Evolutionary conservation across 2,113 vertebrate genomes (phyloP).

Genomic region (Thryonomys swinderianus): DNA sequence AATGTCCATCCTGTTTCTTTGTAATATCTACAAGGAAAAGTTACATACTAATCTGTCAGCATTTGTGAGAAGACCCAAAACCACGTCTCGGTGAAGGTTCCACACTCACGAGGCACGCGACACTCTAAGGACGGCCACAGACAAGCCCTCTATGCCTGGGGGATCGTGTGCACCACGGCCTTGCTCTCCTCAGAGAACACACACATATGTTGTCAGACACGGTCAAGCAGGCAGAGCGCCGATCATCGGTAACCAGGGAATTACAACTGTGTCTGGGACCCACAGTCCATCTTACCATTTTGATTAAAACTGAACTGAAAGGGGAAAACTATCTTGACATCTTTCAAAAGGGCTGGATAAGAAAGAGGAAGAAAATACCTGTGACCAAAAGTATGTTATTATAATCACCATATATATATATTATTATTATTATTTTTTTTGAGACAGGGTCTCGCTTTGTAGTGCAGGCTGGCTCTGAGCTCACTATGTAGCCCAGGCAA

Average conservation of each 20-base stretch:
- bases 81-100: constrained; percentile 74
- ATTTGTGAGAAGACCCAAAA: constrained; percentile 75
- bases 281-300: constrained; percentile 48
- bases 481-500: too few relatives aligned
- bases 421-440: too few relatives aligned
- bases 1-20: constrained; percentile 96
- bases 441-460: too few relatives aligned
- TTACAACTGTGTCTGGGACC: constrained; percentile 39
- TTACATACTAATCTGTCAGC: constrained; percentile 69
- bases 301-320: constrained; percentile 48
- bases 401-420: neutral
- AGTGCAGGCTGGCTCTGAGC: too few relatives aligned
- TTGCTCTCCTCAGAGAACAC: constrained; percentile 31
- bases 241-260: constrained; percentile 1
- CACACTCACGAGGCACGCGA: constrained; percentile 67
- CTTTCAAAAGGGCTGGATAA: constrained; percentile 47
- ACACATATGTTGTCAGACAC: constrained; percentile 7
- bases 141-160: constrained; percentile 62
- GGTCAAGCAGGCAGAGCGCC: constrained; percentile 31
- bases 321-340: constrained; percentile 39
- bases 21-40: constrained; percentile 91
- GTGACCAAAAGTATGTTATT: constrained; percentile 24
- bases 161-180: constrained; percentile 44
- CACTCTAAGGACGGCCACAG: constrained; percentile 65
- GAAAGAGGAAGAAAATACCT: neutral